phyloP scores from a whole-genome alignment of 2,888 invertebrate genomes.

The Celastrina argiolus region DNA sequence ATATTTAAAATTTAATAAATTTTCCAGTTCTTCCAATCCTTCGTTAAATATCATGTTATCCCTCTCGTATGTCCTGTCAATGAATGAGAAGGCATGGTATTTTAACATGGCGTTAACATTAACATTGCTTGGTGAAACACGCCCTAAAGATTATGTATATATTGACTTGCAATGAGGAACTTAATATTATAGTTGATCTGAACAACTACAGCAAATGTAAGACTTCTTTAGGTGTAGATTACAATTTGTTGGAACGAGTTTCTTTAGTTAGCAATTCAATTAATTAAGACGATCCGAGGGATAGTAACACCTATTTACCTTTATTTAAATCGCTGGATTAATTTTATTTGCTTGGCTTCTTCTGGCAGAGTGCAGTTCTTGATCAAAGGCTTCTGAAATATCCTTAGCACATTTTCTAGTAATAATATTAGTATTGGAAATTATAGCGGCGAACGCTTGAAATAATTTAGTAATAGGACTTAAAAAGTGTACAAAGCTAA shows the following conservation, averaged over 20 bases:
- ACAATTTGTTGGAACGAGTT: background rate
- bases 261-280: background rate
- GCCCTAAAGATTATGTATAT: too few relatives aligned
- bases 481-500: too few relatives aligned
- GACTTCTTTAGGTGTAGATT: background rate
- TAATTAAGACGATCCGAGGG: background rate
- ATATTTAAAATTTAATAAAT: too few relatives aligned
- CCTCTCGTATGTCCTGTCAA: too few relatives aligned
- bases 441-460: background rate
- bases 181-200: too few relatives aligned
- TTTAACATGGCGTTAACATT: too few relatives aligned
- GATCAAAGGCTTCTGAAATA: background rate
- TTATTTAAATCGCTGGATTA: background rate
- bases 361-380: background rate
- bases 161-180: too few relatives aligned
- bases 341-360: background rate
- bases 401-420: background rate
- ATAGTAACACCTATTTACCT: background rate
- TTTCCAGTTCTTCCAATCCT: too few relatives aligned
- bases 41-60: too few relatives aligned
- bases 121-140: too few relatives aligned
- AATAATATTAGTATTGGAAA: background rate
- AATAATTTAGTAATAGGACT: background rate
- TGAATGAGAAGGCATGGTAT: too few relatives aligned
- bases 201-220: too few relatives aligned